Base-by-base conservation (phyloP, 2,797 vertebrate species). In the Coreius guichenoti region DNA sequence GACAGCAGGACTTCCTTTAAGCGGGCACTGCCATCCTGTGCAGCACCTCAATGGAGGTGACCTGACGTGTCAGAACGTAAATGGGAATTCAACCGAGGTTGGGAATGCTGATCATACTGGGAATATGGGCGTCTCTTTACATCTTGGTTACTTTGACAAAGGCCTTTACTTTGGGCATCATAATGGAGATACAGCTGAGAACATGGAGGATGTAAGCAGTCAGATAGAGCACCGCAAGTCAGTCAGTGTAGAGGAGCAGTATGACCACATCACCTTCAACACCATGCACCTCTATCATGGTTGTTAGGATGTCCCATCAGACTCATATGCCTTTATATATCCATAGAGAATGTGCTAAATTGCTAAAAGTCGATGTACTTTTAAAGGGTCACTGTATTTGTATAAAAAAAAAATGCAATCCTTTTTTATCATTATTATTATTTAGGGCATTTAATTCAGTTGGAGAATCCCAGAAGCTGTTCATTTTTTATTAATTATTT, bases 251-350 rank as follows among this genome's bases (percentile, higher is more conserved):
- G 97, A 96, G 87, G 94, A 97, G 92, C 92, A 95, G 43, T 98
- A 97, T 0, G 94, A 97, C 90, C 94, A 95, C 58, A 94, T 96
- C 47, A 90, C 97, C 90, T 95, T 96, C 91, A 96, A 95, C 90
- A 95, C 96, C 91, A 95, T 97, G 96, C 96, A 97, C 86, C 96
- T 99, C 88, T 97, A 96, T 90, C 97, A 96, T 0, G 96, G 97
- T 79, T 98, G 97, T 70, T 99, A 96, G 95, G 89, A 65, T 72
- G 47, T 29, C 43, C 65, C 19, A 11, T 76, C 61, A n/a, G 29
- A 29, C 54, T 23, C 8, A 5, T 26, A 36, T 73, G 70, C 63
- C 43, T 86, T 82, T 81, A 65, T n/a, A 61, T 12, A 80, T 31
- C 49, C 3, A 69, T 78, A 73, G 9, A 45, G 26, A 72, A 58